Evolutionary conservation across 2,113 vertebrate genomes (phyloP), one percentile per base, ranked within the genome.

Genomic region (Peromyscus californicus): DNA sequence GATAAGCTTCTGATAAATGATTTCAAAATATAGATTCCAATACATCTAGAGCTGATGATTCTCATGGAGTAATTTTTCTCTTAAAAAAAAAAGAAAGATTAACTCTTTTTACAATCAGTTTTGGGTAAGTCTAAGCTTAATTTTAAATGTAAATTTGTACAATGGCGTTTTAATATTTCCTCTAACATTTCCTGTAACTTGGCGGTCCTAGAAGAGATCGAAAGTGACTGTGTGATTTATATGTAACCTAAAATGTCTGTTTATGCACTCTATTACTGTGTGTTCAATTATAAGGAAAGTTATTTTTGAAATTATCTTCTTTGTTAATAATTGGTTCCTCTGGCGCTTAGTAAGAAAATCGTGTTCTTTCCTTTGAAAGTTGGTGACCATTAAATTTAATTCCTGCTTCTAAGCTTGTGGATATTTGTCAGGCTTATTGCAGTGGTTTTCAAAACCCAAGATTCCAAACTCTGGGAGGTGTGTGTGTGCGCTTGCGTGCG

Each of bases 241-340:
- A 93, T 78, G 36, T 93, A 90, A 96, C 91, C 93, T 90, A 90
- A 91, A 95, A 92, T 88, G 84, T 54, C 83, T 96, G 19, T 76
- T 97, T 92, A 61, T 93, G 75, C 51, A 76, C 94, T 95, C 92
- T 96, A 88, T 90, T 88, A 51, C 57, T 92, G 63, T 65, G 31
- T 87, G 87, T 94, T 96, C 96, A 94, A 95, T 95, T 96, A 96
- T 26, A 95, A 97, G 88, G 91, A 97, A 95, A 96, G 91, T 95
- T 84, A 93, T 92, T 95, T 96, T 91, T 33, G 86, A 97, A 97
- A 88, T 97, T 88, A 74, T 90, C 92, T 89, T 78, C 91, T 93
- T 97, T 89, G 80, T 93, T 97, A 96, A 94, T 93, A 89, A 97
- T 93, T 94, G 92, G 92, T 70, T 97, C 96, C 93, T 92, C 79